Percentiles rank a stretch among this genome's conserved stretches.
phyloP scores from a whole-genome alignment of 1,140 invertebrate species.

The Potamilus streckersoni region DNA sequence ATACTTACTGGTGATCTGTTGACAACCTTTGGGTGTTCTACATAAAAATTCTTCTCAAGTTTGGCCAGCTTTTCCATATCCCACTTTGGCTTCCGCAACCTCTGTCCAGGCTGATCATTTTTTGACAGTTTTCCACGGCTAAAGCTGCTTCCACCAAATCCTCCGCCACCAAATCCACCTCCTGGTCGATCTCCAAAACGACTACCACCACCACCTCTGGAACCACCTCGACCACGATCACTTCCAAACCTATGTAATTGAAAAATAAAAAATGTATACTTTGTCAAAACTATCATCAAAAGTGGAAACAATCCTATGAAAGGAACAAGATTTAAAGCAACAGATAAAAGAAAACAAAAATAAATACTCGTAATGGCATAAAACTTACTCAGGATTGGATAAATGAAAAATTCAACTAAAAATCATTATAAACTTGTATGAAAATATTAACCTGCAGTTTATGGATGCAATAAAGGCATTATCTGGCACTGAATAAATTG shows the following conservation, averaged over 20 bases:
- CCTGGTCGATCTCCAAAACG: slow-evolving; percentile 12
- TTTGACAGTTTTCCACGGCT: slow-evolving; percentile 52
- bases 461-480: too few relatives aligned
- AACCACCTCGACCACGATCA: slow-evolving; percentile 41
- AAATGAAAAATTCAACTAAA: too few relatives aligned
- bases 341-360: too few relatives aligned
- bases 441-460: too few relatives aligned
- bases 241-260: too few relatives aligned
- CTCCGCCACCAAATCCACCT: slow-evolving; percentile 70
- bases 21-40: slow-evolving; percentile 82
- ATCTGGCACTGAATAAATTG: too few relatives aligned
- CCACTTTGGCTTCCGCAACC: slow-evolving; percentile 87
- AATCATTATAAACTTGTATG: too few relatives aligned
- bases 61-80: slow-evolving; percentile 81
- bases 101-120: slow-evolving; percentile 76
- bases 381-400: too few relatives aligned
- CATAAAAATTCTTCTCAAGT: slow-evolving; percentile 94
- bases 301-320: too few relatives aligned
- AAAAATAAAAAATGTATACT: slow-evolving; percentile 1
- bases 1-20: slow-evolving; percentile 67
- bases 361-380: too few relatives aligned
- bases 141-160: slow-evolving; percentile 67
- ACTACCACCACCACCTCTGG: slow-evolving; percentile 59
- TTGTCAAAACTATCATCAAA: too few relatives aligned
- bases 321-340: too few relatives aligned